Percentiles rank a stretch among this genome's conserved stretches.
phyloP scores from a whole-genome alignment of 2,797 vertebrate genomes.

The Enteromius paludinosus region DNA sequence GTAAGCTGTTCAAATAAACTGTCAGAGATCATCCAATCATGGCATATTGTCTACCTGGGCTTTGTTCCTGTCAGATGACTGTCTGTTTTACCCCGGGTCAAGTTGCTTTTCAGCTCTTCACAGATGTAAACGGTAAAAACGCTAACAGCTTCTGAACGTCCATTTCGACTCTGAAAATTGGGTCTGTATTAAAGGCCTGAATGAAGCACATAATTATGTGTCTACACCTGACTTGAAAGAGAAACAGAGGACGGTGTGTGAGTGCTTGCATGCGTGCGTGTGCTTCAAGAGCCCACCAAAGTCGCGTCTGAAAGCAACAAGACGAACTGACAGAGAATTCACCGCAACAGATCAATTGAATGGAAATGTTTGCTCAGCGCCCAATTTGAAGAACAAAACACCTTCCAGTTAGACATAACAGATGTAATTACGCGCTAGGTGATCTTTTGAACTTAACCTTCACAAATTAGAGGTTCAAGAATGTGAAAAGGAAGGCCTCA shows the following conservation, averaged over 20 bases:
- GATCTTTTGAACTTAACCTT: slow-evolving; percentile 61
- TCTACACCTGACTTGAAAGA: slow-evolving; percentile 69
- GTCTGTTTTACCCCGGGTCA: slow-evolving; percentile 58
- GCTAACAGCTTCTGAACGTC: slow-evolving; percentile 58
- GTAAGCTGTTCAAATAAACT: not conserved
- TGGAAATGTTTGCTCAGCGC: slow-evolving; percentile 70
- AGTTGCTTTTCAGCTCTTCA: slow-evolving; percentile 57
- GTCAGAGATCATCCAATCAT: slow-evolving; percentile 55
- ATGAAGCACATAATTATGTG: slow-evolving; percentile 68
- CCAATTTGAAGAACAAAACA: slow-evolving; percentile 66
- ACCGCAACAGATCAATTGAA: slow-evolving; percentile 61
- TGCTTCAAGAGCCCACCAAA: slow-evolving; percentile 73
- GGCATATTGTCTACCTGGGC: slow-evolving; percentile 55
- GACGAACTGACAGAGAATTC: slow-evolving; percentile 65
- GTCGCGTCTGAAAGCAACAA: slow-evolving; percentile 61
- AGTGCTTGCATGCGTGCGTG: slow-evolving; percentile 10
- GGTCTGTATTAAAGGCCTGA: slow-evolving; percentile 69
- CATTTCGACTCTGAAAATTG: slow-evolving; percentile 54
- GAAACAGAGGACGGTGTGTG: slow-evolving; percentile 37
- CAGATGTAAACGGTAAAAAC: slow-evolving; percentile 57
- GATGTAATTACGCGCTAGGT: slow-evolving; percentile 60
- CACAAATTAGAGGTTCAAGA: slow-evolving; percentile 48
- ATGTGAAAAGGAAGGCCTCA: slow-evolving; percentile 28
- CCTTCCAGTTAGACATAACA: slow-evolving; percentile 68
- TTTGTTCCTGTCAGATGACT: slow-evolving; percentile 62